Evolutionary conservation across 2,797 vertebrate species (phyloP), one percentile per base, ranked within the genome.

Genomic region (Macropus fuliginosus): DNA sequence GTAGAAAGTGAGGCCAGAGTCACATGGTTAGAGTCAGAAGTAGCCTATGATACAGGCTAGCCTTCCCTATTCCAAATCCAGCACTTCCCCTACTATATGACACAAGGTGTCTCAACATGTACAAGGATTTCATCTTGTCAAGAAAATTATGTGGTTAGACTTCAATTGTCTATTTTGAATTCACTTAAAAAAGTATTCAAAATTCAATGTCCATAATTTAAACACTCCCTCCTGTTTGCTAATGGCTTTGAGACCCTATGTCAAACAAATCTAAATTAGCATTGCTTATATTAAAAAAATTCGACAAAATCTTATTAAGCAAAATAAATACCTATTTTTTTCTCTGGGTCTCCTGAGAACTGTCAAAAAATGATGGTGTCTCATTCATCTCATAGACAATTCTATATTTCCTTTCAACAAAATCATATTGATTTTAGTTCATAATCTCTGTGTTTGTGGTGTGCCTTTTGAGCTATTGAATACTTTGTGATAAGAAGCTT

Each of bases 401-500:
- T 90, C 0, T 27, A 0, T 9, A 89, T 9, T 96, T 46, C 9
- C 18, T 54, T 94, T 95, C 11, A 56, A 91, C 81, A 56, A 95
- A 21, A 90, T 96, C 54, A 95, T 95, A 0, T 24, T 94, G 24
- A 0, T 92, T 96, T 91, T 54, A 95, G 55, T 10, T 97, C 94
- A 8, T 56, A 24, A 89, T 97, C 95, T 96, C 90, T 56, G 91
- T 56, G 92, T 97, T 54, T 56, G 8, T 1, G 46, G 5, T 66
- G 50, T 12, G 27, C 56, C 28, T 97, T 93, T 94, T 91, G 54
- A 16, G 93, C 1, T 5, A 34, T 92, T 98, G 97, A 95, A 10
- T 91, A 93, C 91, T 66, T 56, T 91, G 74, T 94, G 74, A 81
- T 93, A 96, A 95, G 1, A 91, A 50, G 8, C 46, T 46, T 90